Percentiles rank a stretch among this genome's conserved stretches.
These are phyloP conservation scores for Colistium nudipinnis DNA, from an alignment of 2,113 vertebrate genomes.

Conservation along the genomic window DNA sequence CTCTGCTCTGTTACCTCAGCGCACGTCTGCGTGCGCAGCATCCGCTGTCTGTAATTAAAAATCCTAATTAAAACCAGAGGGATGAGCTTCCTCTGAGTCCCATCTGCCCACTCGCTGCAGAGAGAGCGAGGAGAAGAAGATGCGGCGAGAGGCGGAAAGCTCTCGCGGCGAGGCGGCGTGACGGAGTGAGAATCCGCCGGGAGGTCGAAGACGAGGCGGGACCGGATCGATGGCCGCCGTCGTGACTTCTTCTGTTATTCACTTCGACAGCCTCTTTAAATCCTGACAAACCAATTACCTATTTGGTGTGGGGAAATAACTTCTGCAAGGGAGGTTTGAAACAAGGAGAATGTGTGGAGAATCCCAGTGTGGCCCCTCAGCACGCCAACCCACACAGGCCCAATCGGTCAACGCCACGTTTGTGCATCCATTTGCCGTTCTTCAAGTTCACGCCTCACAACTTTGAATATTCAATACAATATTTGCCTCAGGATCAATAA, in stretches of 20 bases:
- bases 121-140: neutral
- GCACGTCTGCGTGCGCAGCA: conserved; percentile 37
- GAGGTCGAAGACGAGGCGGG: conserved; percentile 25
- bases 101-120: conserved; percentile 37
- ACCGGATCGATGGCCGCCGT: neutral
- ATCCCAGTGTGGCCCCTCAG: neutral
- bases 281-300: conserved; percentile 31
- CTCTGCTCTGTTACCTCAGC: conserved; percentile 32
- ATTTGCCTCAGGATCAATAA: no score
- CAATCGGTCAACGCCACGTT: conserved; percentile 4
- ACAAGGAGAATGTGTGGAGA: conserved; percentile 5
- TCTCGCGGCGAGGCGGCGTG: conserved; percentile 11
- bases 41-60: conserved; percentile 60
- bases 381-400: neutral
- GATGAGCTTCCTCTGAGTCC: conserved; percentile 34
- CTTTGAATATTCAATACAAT: neutral
- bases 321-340: neutral
- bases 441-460: neutral
- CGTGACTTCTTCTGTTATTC: neutral
- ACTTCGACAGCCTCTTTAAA: conserved; percentile 10
- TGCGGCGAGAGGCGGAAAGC: neutral
- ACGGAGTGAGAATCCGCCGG: conserved; percentile 16
- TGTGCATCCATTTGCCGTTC: neutral
- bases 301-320: conserved; percentile 8
- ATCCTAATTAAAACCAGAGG: conserved; percentile 67